phyloP scores from a whole-genome alignment of 2,797 vertebrate species.

The Cirrhinus molitorella region DNA sequence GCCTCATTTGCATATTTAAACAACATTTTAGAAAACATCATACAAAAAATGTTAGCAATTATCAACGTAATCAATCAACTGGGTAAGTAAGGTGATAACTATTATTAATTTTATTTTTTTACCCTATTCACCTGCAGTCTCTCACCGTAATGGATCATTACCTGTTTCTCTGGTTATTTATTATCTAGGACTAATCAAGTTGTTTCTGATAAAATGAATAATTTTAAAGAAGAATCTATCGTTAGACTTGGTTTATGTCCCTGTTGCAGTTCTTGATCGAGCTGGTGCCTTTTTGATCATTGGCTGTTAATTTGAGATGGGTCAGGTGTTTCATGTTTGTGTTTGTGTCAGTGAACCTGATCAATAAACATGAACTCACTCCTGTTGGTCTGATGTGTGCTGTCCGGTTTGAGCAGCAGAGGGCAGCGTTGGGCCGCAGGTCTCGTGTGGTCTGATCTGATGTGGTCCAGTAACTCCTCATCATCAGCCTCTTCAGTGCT shows the following conservation, averaged over 20 bases:
- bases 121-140: too few species aligned
- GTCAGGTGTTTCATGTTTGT: not conserved
- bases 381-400: not conserved
- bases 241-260: not conserved
- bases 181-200: not conserved
- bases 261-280: not conserved
- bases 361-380: slow-evolving; percentile 2
- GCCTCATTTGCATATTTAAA: too few species aligned
- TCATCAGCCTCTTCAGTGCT: too few species aligned
- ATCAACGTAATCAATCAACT: too few species aligned
- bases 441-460: too few species aligned
- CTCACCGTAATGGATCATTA: not conserved
- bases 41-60: too few species aligned
- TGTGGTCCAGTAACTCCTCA: not conserved
- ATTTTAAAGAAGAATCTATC: not conserved
- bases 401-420: not conserved
- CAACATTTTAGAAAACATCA: too few species aligned
- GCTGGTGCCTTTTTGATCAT: not conserved
- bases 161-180: not conserved
- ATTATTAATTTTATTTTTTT: too few species aligned
- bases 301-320: not conserved
- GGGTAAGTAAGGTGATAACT: too few species aligned
- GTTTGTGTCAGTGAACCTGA: not conserved
- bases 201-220: not conserved
- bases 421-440: too few species aligned